Evolutionary conservation across 1,140 invertebrate genomes (phyloP), one percentile per base, ranked within the genome.

Genomic region (Aphaenogaster ashmeadi): DNA sequence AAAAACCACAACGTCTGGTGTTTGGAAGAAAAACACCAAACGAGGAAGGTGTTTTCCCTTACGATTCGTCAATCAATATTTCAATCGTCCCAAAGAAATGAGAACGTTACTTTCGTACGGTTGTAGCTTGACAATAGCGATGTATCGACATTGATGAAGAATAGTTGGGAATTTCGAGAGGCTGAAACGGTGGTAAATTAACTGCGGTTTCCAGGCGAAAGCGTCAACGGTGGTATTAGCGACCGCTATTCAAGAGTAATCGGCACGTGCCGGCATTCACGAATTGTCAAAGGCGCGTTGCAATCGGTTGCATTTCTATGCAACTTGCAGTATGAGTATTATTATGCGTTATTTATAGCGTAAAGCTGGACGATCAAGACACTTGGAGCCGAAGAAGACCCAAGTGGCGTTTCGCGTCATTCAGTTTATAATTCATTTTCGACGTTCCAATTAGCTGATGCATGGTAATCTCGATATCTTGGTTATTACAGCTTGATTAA

Each of bases 261-360:
- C 38, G 41, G 27, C 69, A 67, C 47, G 62, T 80, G 62, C 33
- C 62, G 47, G 44, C 38, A 74, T 83, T 83, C 80, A 60, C 36
- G 47, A 62, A 74, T 60, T 33, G 52, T 83, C 41, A 13, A 72
- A 83, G 50, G 36, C 47, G 56, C 74, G 15, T 78, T 21, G 58
- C 75, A 13, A 50, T 64, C 58, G 44, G 18, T 36, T 60, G 54
- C 41, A 74, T 13, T 38, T 58, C 52, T 21, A 27, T 74, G 38
- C 27, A 21, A 36, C 38, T 83, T 33, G 13, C 18, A 13, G 8
- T 8, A 41, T 8, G 50, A 36, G 47, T 41, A 47, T 72, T 64
- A 38, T 52, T 9, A 52, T 3, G 21, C 2, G 15, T 81, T 71
- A 69, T 80, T n/a, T 52, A 36, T n/a, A 62, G 78, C 8, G 33